These are phyloP conservation scores for Coryphaenoides rupestris DNA, from an alignment of 2,113 vertebrate species.

Conservation along the genomic window DNA sequence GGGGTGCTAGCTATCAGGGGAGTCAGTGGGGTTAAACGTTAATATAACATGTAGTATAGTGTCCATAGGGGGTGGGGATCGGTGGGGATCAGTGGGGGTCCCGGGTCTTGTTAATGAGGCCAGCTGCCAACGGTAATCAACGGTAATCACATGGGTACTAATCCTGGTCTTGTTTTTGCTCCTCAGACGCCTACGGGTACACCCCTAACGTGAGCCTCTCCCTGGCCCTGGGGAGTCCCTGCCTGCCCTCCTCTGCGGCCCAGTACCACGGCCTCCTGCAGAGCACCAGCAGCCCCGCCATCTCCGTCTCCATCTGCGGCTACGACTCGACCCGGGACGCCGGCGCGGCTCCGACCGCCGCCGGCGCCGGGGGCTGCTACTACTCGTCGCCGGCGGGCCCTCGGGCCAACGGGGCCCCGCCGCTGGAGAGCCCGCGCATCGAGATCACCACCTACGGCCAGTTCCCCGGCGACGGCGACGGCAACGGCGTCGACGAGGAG, in stretches of 20 bases:
- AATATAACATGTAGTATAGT: too few species aligned
- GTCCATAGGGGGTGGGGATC: too few species aligned
- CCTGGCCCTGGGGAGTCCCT: conserved; percentile 80
- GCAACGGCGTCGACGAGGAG: conserved; percentile 64
- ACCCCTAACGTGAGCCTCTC: conserved; percentile 78
- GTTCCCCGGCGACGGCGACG: conserved; percentile 82
- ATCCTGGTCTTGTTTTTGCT: conserved; percentile 45
- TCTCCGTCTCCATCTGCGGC: conserved; percentile 79
- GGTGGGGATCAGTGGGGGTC: too few species aligned
- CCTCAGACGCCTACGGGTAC: conserved; percentile 86
- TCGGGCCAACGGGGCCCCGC: conserved; percentile 82
- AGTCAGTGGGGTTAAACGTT: too few species aligned
- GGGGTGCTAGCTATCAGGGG: too few species aligned
- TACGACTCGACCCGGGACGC: conserved; percentile 77
- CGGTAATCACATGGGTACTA: too few species aligned
- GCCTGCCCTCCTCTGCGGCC: conserved; percentile 76
- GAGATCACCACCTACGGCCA: conserved; percentile 94
- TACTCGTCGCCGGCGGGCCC: conserved; percentile 75
- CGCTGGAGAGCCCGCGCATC: conserved; percentile 92
- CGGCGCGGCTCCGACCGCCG: conserved; percentile 61
- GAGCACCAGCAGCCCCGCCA: conserved; percentile 75
- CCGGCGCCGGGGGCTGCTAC: too few species aligned
- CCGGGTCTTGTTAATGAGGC: too few species aligned
- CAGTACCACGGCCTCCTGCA: conserved; percentile 85
- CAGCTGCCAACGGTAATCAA: too few species aligned